Base-by-base conservation (phyloP, 2,113 vertebrate genomes). In the Engystomops pustulosus region DNA sequence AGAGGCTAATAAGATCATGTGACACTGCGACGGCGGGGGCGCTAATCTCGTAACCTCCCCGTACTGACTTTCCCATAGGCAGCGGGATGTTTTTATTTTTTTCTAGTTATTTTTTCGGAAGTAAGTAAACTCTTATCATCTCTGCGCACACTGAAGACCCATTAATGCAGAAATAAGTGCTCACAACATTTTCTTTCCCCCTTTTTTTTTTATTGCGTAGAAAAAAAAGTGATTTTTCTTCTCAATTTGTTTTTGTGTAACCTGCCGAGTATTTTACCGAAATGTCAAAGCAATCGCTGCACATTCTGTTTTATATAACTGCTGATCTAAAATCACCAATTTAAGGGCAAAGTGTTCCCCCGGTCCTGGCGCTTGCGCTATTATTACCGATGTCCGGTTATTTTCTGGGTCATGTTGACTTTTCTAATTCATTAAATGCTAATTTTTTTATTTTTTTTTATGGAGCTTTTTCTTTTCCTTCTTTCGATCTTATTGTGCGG, bases 1-100 rank as follows among this genome's bases (percentile, higher is more conserved):
- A 91, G 77, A 89, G 85, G 77, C 91, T 93, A 91, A 90, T 84
- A 91, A 89, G 89, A 90, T 91, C 80, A 34, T 91, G 89, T 91
- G 88, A 89, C 88, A 86, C 89, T 90, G 87, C 88, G 85, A 91
- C 91, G 91, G 91, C 91, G 91, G 91, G 87, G 87, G 25, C 84
- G 83, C 81, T 93, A 89, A 90, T 89, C 88, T 90, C 88, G 83
- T 89, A 90, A n/a, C n/a, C n/a, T n/a, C n/a, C n/a, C n/a, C n/a
- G n/a, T n/a, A n/a, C n/a, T n/a, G n/a, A n/a, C 89, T 83, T 90
- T 87, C 88, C 87, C 69, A 86, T 38, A 77, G n/a, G n/a, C n/a
- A n/a, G 87, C 87, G 87, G 62, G 87, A 90, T 91, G 90, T 87
- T 87, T 51, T 81, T 91, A 89, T 69, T 69, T 30, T 78, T 74